Evolutionary conservation across 2,113 vertebrate genomes (phyloP), one percentile per base, ranked within the genome.

Genomic region (Trematocara stigmaticum): DNA sequence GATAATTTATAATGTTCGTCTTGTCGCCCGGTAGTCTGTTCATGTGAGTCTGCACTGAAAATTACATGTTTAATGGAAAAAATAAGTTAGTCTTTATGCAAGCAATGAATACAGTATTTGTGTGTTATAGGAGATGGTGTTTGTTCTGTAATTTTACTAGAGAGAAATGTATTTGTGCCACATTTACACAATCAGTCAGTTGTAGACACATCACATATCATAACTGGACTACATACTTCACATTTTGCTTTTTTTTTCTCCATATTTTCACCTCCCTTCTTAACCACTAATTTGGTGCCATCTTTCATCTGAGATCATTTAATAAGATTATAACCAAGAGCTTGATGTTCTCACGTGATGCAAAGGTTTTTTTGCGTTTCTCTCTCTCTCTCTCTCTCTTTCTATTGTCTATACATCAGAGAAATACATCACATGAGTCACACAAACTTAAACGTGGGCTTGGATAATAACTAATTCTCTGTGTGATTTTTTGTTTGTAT

Each of bases 301-400:
- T 16, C 7, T 26, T 71, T 71, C 66, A 45, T 16, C 7, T 23
- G 8, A 45, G 20, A 71, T 26, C 8, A 45, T 71, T 71, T 71
- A 71, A 15, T 16, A 26, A 6, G 20, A 45, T 45, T 45, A 71
- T 2, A 71, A 45, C 20, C 40, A 71, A 45, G 20, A 26, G 5
- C 20, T 71, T 45, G 40, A 26, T 45, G 20, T 71, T 40, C 18
- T 66, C 1, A 1, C 20, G 16, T 9, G 26, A 2, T 0, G 3
- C 55, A 15, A 57, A 29, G 0, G 0, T 0, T 12, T 20, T 66
- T 20, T 5, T 40, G 56, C 0, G 3, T 18, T 29, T 12, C 16
- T 47, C 1, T 74, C 10, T 20, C 29, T 61, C 40, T 74, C 20
- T 29, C 20, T 74, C 40, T 26, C 13, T 47, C 23, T 74, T 47